Conservation (phyloP, 2,797 vertebrate species). For the Champsocephalus gunnari region DNA sequence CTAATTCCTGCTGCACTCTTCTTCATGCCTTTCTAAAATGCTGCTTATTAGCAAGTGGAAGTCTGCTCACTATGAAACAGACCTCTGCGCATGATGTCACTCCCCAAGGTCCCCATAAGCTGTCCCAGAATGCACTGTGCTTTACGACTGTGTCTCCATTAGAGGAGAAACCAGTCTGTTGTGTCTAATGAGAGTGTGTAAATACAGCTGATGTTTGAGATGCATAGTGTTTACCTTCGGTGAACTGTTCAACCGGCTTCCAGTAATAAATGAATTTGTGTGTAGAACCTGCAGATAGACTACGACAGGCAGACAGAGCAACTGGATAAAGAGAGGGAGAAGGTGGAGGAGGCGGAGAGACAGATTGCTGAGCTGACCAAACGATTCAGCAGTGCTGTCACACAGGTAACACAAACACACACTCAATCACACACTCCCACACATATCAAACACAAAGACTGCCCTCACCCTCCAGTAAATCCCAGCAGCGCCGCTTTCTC, state of each 20-base stretch:
- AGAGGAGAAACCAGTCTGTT: constrained; percentile 62
- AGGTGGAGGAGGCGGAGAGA: constrained; percentile 85
- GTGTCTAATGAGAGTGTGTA: constrained; percentile 73
- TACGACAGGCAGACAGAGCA: constrained; percentile 93
- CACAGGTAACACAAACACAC: constrained; percentile 86
- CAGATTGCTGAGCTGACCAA: constrained; percentile 90
- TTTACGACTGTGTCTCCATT: constrained; percentile 60
- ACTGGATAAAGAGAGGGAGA: constrained; percentile 91
- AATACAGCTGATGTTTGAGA: constrained; percentile 56
- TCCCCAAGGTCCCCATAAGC: constrained; percentile 60
- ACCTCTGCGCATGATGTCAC: constrained; percentile 12
- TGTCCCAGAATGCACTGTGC: constrained; percentile 52
- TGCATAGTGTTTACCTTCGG: constrained; percentile 65
- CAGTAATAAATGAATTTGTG: constrained; percentile 33
- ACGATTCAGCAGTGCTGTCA: constrained; percentile 85
- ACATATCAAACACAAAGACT: constrained; percentile 52
- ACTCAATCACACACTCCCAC: constrained; percentile 50
- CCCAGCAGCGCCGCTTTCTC: constrained; percentile 54
- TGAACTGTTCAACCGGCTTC: constrained; percentile 38
- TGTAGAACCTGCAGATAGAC: constrained; percentile 92
- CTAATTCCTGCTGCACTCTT: no score
- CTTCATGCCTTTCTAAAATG: constrained; percentile 9
- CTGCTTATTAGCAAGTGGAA: constrained; percentile 44
- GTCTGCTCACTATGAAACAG: constrained; percentile 17
- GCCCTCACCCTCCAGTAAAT: constrained; percentile 66